Evolutionary conservation across 2,113 vertebrate genomes (phyloP).

Genomic region (Acanthisitta chloris): DNA sequence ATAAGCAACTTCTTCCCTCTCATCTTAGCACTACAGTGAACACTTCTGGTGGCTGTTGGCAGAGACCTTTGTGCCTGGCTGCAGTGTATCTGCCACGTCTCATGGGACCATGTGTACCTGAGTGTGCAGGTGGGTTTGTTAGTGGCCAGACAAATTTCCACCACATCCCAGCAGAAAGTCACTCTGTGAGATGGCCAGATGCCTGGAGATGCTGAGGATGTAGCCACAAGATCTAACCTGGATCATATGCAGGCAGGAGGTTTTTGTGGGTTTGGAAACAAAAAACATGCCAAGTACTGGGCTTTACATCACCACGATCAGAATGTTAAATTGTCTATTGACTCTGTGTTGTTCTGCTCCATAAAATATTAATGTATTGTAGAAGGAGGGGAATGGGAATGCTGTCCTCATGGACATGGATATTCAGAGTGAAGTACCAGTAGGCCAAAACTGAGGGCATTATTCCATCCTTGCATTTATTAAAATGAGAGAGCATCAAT

Average conservation of each 20-base stretch:
- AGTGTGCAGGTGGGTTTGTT: not conserved
- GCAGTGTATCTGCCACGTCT: too few species aligned
- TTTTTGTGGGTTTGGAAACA: not conserved
- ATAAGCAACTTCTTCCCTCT: not conserved
- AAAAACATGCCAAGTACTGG: not conserved
- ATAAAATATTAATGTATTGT: constrained; percentile 28
- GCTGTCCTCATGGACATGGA: not conserved
- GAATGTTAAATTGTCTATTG: constrained; percentile 9
- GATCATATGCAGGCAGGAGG: not conserved
- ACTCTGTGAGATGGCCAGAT: not conserved
- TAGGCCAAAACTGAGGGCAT: not conserved
- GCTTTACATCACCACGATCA: not conserved
- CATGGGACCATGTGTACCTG: accelerated
- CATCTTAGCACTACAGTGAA: not conserved
- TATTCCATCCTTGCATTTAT: constrained; percentile 3
- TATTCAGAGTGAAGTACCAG: not conserved
- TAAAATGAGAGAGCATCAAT: not conserved
- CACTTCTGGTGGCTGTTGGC: not conserved
- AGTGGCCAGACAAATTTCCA: not conserved
- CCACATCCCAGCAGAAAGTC: not conserved
- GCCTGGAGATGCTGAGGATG: not conserved
- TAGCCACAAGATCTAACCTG: not conserved
- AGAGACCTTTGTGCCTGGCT: not conserved
- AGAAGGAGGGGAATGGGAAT: not conserved
- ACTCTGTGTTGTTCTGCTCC: constrained; percentile 12